phyloP scores from a whole-genome alignment of 1,140 invertebrate genomes.

The Caenorhabditis remanei region DNA sequence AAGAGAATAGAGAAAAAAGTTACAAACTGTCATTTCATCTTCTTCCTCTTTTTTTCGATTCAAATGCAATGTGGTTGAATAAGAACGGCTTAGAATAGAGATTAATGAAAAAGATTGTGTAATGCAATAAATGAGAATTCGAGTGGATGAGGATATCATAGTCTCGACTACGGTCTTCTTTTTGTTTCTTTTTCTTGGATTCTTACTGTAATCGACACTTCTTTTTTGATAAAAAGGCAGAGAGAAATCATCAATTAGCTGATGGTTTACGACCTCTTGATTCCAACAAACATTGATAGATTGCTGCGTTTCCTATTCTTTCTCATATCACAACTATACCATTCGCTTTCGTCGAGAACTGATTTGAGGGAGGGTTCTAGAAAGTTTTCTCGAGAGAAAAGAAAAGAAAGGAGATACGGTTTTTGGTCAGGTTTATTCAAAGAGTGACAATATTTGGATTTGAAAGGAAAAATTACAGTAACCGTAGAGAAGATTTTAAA shows the following conservation, averaged over 20 bases:
- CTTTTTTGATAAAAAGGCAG: neutral
- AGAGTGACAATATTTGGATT: no score
- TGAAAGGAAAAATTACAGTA: no score
- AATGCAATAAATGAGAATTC: conserved; percentile 45
- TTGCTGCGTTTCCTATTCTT: neutral
- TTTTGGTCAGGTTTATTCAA: no score
- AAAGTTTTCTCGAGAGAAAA: neutral
- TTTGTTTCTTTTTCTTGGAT: neutral
- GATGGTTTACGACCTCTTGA: conserved; percentile 41
- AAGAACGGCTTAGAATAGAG: conserved; percentile 46
- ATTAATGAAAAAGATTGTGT: conserved; percentile 35
- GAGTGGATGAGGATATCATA: neutral
- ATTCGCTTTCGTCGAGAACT: conserved; percentile 35
- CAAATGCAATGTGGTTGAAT: conserved; percentile 35
- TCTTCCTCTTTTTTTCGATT: neutral
- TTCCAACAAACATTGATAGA: conserved; percentile 32
- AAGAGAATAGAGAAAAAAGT: conserved; percentile 4
- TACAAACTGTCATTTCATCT: conserved; percentile 52
- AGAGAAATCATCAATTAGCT: conserved; percentile 20
- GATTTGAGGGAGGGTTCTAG: neutral
- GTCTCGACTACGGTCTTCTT: neutral
- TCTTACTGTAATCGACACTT: neutral
- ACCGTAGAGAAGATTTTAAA: no score
- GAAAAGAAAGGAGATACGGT: neutral
- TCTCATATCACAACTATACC: neutral